Conservation (phyloP, 2,888 invertebrate species). For the Mythimna albipuncta region DNA sequence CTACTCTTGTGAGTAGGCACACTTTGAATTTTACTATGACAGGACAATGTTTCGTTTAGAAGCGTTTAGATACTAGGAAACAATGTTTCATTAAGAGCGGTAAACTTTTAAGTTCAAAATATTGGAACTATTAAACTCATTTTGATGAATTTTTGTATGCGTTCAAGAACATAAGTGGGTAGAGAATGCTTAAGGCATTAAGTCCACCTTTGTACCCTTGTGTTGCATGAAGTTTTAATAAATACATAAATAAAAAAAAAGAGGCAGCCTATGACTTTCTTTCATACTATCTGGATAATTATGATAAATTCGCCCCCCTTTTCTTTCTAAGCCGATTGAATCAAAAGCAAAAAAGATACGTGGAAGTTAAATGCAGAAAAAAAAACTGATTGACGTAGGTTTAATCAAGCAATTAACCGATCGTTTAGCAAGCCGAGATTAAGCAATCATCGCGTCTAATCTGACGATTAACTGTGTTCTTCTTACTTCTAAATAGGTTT, state of each 20-base stretch:
- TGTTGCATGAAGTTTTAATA: too few relatives aligned
- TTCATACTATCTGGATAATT: neutral
- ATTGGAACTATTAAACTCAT: neutral
- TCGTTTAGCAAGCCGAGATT: slow-evolving; percentile 56
- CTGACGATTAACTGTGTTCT: slow-evolving; percentile 66
- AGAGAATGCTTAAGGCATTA: too few relatives aligned
- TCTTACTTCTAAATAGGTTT: slow-evolving; percentile 50
- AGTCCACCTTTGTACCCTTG: too few relatives aligned
- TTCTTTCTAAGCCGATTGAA: neutral
- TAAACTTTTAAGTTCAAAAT: neutral
- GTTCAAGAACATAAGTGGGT: neutral
- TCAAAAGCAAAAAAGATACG: neutral
- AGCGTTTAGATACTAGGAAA: neutral
- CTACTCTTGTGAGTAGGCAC: too few relatives aligned
- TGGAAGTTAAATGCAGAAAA: slow-evolving; percentile 11
- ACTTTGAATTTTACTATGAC: neutral
- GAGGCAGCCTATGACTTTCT: too few relatives aligned
- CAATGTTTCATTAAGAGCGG: neutral
- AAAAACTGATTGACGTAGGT: slow-evolving; percentile 39
- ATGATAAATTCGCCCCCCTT: neutral
- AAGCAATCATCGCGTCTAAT: slow-evolving; percentile 65
- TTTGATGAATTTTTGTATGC: neutral
- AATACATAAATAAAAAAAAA: too few relatives aligned
- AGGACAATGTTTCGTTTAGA: neutral
- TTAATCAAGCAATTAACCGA: slow-evolving; percentile 56